These are phyloP conservation scores for Palaemon carinicauda DNA, from an alignment of 1,140 invertebrate species.

Conservation along the genomic window DNA sequence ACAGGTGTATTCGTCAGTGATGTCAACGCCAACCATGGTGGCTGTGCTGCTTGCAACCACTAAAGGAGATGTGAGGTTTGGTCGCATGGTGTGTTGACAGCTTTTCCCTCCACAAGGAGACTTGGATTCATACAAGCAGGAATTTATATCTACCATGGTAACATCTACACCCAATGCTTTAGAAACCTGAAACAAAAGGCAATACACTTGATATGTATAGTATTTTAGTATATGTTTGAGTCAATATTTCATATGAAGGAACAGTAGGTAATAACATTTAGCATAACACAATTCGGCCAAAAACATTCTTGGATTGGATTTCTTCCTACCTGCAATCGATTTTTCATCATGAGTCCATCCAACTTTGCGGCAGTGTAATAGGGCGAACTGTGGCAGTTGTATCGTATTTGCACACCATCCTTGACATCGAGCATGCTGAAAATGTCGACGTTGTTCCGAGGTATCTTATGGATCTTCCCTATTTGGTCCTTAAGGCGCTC, in stretches of 20 bases:
- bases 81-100: slow-evolving; percentile 47
- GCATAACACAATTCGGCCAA: background rate
- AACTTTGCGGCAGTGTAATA: slow-evolving; percentile 93
- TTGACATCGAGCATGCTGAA: slow-evolving; percentile 82
- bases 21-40: slow-evolving; percentile 88
- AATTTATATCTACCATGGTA: slow-evolving; percentile 96
- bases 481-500: slow-evolving; percentile 44
- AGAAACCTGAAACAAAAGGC: slow-evolving; percentile 75
- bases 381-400: slow-evolving; percentile 93
- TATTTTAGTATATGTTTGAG: background rate
- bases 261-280: background rate
- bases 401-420: slow-evolving; percentile 85
- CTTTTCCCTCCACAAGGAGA: slow-evolving; percentile 42
- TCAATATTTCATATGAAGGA: background rate
- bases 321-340: slow-evolving; percentile 70
- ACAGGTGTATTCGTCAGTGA: slow-evolving; percentile 87
- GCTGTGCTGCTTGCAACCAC: slow-evolving; percentile 97
- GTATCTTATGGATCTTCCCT: slow-evolving; percentile 61
- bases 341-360: slow-evolving; percentile 94
- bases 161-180: slow-evolving; percentile 92
- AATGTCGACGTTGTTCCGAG: slow-evolving; percentile 90
- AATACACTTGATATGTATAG: no score
- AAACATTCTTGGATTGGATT: no score
- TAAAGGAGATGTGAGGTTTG: slow-evolving; percentile 73
- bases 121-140: slow-evolving; percentile 93